Evolutionary conservation across 1,140 invertebrate genomes (phyloP), one percentile per base, ranked within the genome.

Genomic region (Calosoma granatense): DNA sequence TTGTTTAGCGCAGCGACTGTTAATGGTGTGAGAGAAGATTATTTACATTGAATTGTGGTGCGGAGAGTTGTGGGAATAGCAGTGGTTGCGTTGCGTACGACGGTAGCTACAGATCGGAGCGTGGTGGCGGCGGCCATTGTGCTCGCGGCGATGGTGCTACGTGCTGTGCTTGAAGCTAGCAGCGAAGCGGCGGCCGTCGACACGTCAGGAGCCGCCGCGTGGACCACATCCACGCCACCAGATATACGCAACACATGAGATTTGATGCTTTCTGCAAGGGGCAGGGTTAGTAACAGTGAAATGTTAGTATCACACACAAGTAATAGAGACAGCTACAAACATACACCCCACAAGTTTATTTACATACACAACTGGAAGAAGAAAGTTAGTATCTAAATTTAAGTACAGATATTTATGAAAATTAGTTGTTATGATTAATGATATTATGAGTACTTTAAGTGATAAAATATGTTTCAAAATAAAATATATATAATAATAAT

Each of bases 241-340:
- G 80, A 79, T 61, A 83, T 80, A 30, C 78, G 75, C 23, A 82
- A 64, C 6, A 79, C 76, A 62, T 84, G 81, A 43, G 76, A 76
- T 22, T 78, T 76, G 52, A 84, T 80, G 54, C 79, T 82, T 59
- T 81, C 81, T 81, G 67, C n/a, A 69, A 71, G 56, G 36, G 6
- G 61, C 57, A 55, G 60, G 12, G 20, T 53, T 53, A 53, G 20
- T 53, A 20, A 14, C 14, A 1, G 20, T 6, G 26, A 30, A 30
- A 30, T 30, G 26, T 30, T 30, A 30, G 12, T 51, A 51, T 20
- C 20, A 15, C n/a, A n/a, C n/a, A n/a, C n/a, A n/a, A n/a, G n/a
- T n/a, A n/a, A n/a, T n/a, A n/a, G n/a, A n/a, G n/a, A n/a, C n/a
- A n/a, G n/a, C n/a, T n/a, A n/a, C n/a, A n/a, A n/a, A n/a, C n/a